Percentiles rank a stretch among this genome's conserved stretches.
These are phyloP conservation scores for Scomberomorus guttatus DNA, from an alignment of 2,797 vertebrate genomes.

Conservation along the genomic window DNA sequence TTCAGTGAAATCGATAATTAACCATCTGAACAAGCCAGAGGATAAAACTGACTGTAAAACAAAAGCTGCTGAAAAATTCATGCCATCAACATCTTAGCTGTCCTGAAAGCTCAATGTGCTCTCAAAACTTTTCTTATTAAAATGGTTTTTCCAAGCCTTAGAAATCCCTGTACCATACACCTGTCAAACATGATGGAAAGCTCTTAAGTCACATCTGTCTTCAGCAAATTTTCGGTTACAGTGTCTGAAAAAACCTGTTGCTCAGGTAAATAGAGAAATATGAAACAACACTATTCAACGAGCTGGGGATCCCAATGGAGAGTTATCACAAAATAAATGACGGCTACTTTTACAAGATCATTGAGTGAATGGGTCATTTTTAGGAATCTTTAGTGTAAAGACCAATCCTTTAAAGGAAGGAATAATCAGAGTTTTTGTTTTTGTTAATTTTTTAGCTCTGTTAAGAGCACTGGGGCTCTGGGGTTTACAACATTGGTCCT, in stretches of 20 bases:
- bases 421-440: neutral
- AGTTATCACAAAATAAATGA: neutral
- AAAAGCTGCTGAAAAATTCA: constrained; percentile 54
- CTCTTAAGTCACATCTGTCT: neutral
- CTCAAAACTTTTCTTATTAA: constrained; percentile 31
- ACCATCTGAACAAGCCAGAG: constrained; percentile 38
- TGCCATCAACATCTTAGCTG: constrained; percentile 28
- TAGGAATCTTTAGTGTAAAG: too few species aligned
- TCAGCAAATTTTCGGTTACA: neutral
- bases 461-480: neutral
- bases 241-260: constrained; percentile 4
- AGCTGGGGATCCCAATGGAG: neutral
- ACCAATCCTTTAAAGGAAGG: too few species aligned
- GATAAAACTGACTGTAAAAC: constrained; percentile 30
- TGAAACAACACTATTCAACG: constrained; percentile 4
- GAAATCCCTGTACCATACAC: constrained; percentile 29
- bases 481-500: neutral
- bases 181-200: constrained; percentile 25
- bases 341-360: neutral
- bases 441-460: neutral
- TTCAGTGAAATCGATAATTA: constrained; percentile 61
- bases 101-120: constrained; percentile 32
- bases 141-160: constrained; percentile 18
- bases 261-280: neutral
- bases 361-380: neutral